These are phyloP conservation scores for Tetragonula carbonaria DNA, from an alignment of 2,888 invertebrate genomes.

Conservation along the genomic window DNA sequence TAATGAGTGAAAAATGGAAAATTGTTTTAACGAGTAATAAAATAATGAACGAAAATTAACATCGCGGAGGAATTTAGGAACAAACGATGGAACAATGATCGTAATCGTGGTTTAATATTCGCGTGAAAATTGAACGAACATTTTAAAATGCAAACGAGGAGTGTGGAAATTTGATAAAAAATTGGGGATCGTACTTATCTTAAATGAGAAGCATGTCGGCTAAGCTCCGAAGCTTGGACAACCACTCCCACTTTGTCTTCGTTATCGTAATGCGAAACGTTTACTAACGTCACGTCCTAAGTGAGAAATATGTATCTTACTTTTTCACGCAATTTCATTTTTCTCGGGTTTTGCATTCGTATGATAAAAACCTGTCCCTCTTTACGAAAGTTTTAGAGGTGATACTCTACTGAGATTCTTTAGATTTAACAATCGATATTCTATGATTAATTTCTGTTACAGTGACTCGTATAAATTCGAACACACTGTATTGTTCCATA, in stretches of 20 bases:
- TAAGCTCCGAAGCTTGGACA: background rate
- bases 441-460: background rate
- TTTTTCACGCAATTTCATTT: background rate
- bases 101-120: background rate
- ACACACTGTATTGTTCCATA: too few species aligned
- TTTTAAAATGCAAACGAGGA: background rate
- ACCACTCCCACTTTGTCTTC: background rate
- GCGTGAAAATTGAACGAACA: too few species aligned
- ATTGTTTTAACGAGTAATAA: too few species aligned
- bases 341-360: background rate
- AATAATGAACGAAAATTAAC: too few species aligned
- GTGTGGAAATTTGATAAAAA: background rate
- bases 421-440: background rate
- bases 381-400: background rate
- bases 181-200: background rate
- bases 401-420: background rate
- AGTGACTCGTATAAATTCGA: too few species aligned
- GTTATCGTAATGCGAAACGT: constrained; percentile 5
- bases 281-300: background rate
- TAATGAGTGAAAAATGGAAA: too few species aligned
- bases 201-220: background rate
- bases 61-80: background rate
- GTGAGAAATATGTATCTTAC: constrained; percentile 2
- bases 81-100: background rate
- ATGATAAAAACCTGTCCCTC: background rate